These are phyloP conservation scores for Drosophila persimilis DNA, from an alignment of 1,140 invertebrate genomes.

Conservation along the genomic window DNA sequence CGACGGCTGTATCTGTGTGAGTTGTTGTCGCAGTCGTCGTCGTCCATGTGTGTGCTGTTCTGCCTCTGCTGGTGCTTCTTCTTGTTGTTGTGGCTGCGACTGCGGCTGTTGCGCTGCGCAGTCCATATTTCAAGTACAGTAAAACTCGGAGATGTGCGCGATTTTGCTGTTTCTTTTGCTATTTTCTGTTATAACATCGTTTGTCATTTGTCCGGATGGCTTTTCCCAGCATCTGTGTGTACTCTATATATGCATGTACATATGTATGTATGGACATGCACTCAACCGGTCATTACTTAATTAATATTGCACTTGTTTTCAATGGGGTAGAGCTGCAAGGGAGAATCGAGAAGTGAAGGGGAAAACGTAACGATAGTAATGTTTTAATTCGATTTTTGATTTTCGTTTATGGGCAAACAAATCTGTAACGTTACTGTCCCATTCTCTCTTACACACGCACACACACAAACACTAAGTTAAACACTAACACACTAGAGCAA, in stretches of 20 bases:
- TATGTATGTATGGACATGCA: conserved; percentile 5
- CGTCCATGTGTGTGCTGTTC: conserved; percentile 25
- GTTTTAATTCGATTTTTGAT: conserved; percentile 45
- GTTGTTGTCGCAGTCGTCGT: conserved; percentile 25
- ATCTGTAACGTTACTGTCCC: conserved; percentile 63
- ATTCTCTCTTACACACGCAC: conserved; percentile 5
- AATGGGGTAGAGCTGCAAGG: conserved; percentile 19
- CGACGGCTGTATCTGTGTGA: conserved; percentile 8
- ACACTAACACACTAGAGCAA: conserved; percentile 21
- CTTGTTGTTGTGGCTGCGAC: conserved; percentile 16
- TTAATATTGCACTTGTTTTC: conserved; percentile 73
- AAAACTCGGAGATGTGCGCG: conserved; percentile 46
- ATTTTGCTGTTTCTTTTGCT: conserved; percentile 29
- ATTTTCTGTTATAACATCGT: conserved; percentile 33
- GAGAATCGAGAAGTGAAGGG: conserved; percentile 1
- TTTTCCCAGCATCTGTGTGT: no score
- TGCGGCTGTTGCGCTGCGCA: conserved; percentile 43
- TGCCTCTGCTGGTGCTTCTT: conserved; percentile 2
- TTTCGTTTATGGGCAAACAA: conserved; percentile 56
- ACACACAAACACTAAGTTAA: not conserved
- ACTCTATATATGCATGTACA: conserved; percentile 20
- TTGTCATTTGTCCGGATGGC: conserved; percentile 3
- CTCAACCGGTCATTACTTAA: conserved; percentile 53
- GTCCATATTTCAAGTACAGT: conserved; percentile 61
- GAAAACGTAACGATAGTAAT: conserved; percentile 23